These are phyloP conservation scores for Schizaphis graminum DNA, from an alignment of 2,888 invertebrate species.

Conservation along the genomic window DNA sequence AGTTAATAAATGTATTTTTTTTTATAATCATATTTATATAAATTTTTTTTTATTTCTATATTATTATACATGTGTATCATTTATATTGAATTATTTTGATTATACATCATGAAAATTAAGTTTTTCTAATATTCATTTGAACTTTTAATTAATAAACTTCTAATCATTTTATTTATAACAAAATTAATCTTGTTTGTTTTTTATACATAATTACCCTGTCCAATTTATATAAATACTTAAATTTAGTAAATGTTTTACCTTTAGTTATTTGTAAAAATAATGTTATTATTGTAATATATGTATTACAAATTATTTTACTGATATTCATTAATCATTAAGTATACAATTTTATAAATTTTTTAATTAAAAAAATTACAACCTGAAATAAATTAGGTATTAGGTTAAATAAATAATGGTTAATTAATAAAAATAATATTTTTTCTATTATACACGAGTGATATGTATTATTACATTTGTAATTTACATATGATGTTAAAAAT, in stretches of 20 bases:
- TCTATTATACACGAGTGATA: not conserved
- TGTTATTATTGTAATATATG: not conserved
- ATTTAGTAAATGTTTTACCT: not conserved
- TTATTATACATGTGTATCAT: not conserved
- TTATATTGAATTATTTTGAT: constrained; percentile 28
- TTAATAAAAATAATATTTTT: not conserved
- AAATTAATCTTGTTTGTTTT: constrained; percentile 39
- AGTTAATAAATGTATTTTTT: constrained; percentile 53
- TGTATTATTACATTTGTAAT: not conserved
- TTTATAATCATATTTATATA: not conserved
- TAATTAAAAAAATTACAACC: not conserved
- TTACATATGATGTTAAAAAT: not conserved
- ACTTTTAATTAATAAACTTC: constrained; percentile 28
- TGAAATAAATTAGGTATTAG: not conserved
- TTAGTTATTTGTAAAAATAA: not conserved
- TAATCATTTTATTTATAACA: constrained; percentile 33
- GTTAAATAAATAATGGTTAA: constrained; percentile 2
- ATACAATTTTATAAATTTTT: not conserved
- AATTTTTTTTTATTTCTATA: not conserved
- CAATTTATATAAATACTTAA: not conserved
- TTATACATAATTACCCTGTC: constrained; percentile 25
- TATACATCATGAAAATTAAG: not conserved
- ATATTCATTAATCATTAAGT: not conserved
- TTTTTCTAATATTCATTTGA: not conserved
- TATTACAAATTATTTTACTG: not conserved